phyloP scores from a whole-genome alignment of 2,797 vertebrate species.

The Paedocypris micromegethes region DNA sequence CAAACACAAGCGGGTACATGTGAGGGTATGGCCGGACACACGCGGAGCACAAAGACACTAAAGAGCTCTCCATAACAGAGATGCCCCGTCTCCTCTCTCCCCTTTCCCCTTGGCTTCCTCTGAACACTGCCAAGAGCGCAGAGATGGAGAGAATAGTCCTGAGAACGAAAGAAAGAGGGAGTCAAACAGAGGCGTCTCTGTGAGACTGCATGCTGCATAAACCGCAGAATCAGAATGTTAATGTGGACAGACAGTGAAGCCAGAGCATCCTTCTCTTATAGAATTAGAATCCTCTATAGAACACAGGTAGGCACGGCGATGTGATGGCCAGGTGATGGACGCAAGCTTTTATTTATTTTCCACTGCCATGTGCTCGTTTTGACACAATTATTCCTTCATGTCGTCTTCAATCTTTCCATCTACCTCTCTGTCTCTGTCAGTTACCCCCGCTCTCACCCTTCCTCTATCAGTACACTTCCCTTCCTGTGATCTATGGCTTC shows the following conservation, averaged over 20 bases:
- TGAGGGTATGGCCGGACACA: conserved; percentile 53
- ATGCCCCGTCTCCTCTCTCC: conserved; percentile 23
- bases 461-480: conserved; percentile 50
- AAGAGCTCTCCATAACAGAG: conserved; percentile 47
- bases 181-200: conserved; percentile 44
- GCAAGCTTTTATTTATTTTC: conserved; percentile 37
- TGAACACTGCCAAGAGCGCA: conserved; percentile 41
- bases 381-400: conserved; percentile 30
- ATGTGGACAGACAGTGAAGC: conserved; percentile 44
- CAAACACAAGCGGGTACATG: conserved; percentile 60
- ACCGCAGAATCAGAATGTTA: conserved; percentile 50
- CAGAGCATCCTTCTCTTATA: conserved; percentile 21
- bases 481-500: conserved; percentile 71
- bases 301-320: conserved; percentile 23
- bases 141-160: conserved; percentile 15
- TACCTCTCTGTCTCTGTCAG: conserved; percentile 37
- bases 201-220: conserved; percentile 30
- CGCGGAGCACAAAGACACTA: conserved; percentile 53
- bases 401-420: conserved; percentile 41
- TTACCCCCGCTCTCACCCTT: conserved; percentile 19
- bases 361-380: conserved; percentile 9
- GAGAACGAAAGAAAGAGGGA: conserved; percentile 35
- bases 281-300: conserved; percentile 25
- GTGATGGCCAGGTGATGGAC: conserved; percentile 26
- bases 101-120: conserved; percentile 41